These are phyloP conservation scores for Delphinapterus leucas DNA, from an alignment of 2,113 vertebrate genomes.

Conservation along the genomic window DNA sequence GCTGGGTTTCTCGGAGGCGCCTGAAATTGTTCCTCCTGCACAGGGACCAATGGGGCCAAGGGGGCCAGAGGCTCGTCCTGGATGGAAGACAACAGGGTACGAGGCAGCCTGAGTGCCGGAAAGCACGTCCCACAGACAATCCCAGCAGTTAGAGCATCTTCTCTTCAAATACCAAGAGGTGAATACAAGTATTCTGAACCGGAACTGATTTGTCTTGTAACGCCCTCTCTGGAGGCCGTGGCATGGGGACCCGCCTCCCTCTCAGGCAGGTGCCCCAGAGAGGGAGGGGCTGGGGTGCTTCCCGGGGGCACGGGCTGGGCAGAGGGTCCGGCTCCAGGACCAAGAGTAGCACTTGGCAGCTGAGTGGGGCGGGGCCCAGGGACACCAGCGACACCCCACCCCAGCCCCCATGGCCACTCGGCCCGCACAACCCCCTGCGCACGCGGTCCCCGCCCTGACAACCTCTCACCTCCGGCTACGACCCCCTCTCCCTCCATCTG, in stretches of 20 bases:
- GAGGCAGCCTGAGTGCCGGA: not conserved
- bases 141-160: not conserved
- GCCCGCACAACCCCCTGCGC: not conserved
- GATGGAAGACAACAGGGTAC: not conserved
- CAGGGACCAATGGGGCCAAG: not conserved
- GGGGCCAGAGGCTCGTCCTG: not conserved
- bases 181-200: not conserved
- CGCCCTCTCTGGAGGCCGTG: not conserved
- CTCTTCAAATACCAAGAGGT: not conserved
- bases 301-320: not conserved
- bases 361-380: not conserved
- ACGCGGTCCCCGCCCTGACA: accelerated
- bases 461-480: not conserved
- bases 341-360: not conserved
- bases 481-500: not conserved
- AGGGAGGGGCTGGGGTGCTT: not conserved
- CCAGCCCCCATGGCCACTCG: not conserved
- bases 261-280: not conserved
- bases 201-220: not conserved
- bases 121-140: not conserved
- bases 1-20: not conserved
- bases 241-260: not conserved
- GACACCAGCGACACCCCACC: not conserved
- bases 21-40: not conserved
- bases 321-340: not conserved